Conservation (phyloP, 2,797 vertebrate genomes). For the Sebastes vulpes region DNA sequence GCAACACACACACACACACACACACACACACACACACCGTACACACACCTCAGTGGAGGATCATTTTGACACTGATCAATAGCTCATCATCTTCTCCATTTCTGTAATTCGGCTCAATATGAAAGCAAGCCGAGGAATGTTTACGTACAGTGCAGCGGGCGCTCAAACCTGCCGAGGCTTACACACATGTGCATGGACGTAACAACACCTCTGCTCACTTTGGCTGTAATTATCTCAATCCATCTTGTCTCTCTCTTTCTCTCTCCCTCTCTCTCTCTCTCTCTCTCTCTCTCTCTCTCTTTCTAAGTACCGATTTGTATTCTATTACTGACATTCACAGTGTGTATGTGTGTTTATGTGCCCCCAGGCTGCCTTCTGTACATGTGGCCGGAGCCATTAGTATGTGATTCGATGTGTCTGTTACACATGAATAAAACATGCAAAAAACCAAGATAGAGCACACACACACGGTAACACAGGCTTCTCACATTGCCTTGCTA, state of each 20-base stretch:
- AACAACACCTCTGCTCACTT: neutral
- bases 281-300: constrained; percentile 3
- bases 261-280: constrained; percentile 2
- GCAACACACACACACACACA: neutral
- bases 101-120: constrained; percentile 6
- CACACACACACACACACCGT: too few species aligned
- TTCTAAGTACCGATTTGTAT: constrained; percentile 67
- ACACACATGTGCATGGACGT: neutral
- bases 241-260: constrained; percentile 15
- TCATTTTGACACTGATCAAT: constrained; percentile 45
- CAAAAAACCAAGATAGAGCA: neutral
- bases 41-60: neutral
- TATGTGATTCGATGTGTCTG: constrained; percentile 43
- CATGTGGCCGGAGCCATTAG: constrained; percentile 57
- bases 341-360: constrained; percentile 38
- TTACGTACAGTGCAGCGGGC: constrained; percentile 3
- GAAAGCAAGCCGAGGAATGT: constrained; percentile 2
- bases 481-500: neutral
- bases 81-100: constrained; percentile 21
- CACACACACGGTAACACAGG: neutral
- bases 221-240: constrained; percentile 63
- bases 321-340: constrained; percentile 52
- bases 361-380: constrained; percentile 38
- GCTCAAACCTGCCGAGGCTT: neutral
- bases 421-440: constrained; percentile 71